Conservation (phyloP, 2,888 invertebrate species). For the Glyphotaelius pellucidus region DNA sequence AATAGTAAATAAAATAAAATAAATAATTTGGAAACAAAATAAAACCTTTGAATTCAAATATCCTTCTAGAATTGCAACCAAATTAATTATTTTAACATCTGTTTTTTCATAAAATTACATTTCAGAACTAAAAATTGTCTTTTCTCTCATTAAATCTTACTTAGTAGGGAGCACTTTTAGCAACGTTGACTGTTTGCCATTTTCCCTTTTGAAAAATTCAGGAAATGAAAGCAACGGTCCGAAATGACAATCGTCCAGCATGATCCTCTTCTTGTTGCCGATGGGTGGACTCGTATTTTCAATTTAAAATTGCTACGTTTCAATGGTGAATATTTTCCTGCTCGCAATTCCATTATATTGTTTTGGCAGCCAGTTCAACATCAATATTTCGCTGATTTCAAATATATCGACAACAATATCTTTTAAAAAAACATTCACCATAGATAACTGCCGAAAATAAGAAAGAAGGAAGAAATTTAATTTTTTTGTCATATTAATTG, state of each 20-base stretch:
- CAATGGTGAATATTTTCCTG: not conserved
- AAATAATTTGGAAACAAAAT: no score
- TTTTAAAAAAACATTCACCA: not conserved
- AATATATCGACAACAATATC: not conserved
- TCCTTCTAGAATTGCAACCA: no score
- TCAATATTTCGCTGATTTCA: not conserved
- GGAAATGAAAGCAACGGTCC: constrained; percentile 39
- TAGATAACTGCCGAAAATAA: not conserved
- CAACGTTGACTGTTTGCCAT: not conserved
- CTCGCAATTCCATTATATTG: not conserved
- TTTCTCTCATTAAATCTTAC: not conserved
- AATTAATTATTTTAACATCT: no score
- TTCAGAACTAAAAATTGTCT: not conserved
- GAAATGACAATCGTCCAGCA: constrained; percentile 44
- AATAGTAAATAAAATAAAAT: no score
- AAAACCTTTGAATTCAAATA: no score
- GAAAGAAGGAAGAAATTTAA: no score
- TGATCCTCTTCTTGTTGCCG: not conserved
- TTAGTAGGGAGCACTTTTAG: not conserved
- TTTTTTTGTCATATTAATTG: no score
- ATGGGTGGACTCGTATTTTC: not conserved
- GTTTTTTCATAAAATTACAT: no score
- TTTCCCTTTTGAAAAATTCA: constrained; percentile 12
- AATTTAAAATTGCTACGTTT: not conserved
- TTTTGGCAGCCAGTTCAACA: not conserved